Base-by-base conservation (phyloP, 2,797 vertebrate species). In the Vireo griseus region DNA sequence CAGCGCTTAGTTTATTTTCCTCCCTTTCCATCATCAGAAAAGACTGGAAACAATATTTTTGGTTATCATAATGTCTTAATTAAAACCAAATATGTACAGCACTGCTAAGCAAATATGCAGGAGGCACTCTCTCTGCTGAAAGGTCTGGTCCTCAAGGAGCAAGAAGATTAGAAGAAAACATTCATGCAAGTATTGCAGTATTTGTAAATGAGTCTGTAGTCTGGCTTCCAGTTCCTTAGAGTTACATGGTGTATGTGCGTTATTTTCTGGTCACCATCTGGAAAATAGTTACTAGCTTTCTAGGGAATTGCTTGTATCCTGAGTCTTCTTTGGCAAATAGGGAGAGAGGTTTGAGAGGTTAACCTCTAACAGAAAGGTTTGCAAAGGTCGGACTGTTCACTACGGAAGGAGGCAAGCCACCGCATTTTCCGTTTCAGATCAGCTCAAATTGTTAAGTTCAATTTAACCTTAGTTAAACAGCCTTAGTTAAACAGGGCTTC, bases 221-320 rank as follows among this genome's bases (percentile, higher is more conserved):
- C n/a, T 78, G 47, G 14, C 62, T 72, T 76, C 29, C 18, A 73
- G 17, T 47, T 90, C 28, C 47, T 78, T 68, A 33, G 25, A 61
- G 11, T 45, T 83, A 21, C 5, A 1, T n/a, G 26, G 31, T 71
- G 39, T 16, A 42, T 81, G 45, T 80, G 48, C 61, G 54, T 79
- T 85, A 25, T 92, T 84, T 92, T 83, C 17, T 71, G 12, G 67
- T 94, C 83, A 84, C 37, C n/a, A 44, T 88, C 54, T 67, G 54
- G 51, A 91, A 87, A 73, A 86, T 80, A 21, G 15, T 42, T 69
- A 37, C 26, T 80, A 3, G 47, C 92, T 97, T 96, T 96, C 90
- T 68, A 97, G 71, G 81, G 59, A 91, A 83, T 54, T 69, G 28
- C 54, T 94, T 51, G 25, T 77, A 47, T 75, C 35, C 71, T 77